A percentile compares a stretch with the other conserved stretches of the same genome.
These are phyloP conservation scores for Bombus ignitus DNA, from an alignment of 1,140 invertebrate species.

Conservation along the genomic window DNA sequence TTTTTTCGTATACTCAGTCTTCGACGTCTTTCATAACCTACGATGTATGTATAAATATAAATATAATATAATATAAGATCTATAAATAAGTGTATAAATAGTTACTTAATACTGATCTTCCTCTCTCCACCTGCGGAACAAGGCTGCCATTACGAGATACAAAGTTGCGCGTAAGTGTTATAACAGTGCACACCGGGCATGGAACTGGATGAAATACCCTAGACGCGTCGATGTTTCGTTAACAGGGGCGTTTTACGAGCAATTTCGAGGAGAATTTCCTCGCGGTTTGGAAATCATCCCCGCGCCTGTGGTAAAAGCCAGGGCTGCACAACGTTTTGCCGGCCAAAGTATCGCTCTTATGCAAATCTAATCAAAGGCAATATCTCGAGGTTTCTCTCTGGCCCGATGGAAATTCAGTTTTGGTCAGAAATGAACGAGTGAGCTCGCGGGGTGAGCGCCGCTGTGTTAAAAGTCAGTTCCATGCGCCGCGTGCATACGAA, in stretches of 20 bases:
- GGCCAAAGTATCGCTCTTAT: slow-evolving; percentile 32
- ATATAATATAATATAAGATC: slow-evolving; percentile 48
- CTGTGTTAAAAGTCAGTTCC: slow-evolving; percentile 21
- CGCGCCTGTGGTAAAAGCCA: not conserved
- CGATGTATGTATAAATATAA: slow-evolving; percentile 52
- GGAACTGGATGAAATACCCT: slow-evolving; percentile 26
- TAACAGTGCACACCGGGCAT: slow-evolving; percentile 8
- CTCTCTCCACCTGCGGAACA: slow-evolving; percentile 25
- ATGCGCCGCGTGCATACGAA: slow-evolving; percentile 22
- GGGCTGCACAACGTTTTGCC: not conserved
- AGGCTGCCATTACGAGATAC: slow-evolving; percentile 37
- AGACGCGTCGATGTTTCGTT: not conserved
- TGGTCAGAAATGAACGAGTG: slow-evolving; percentile 3
- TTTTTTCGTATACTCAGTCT: slow-evolving; percentile 75
- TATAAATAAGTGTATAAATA: slow-evolving; percentile 58
- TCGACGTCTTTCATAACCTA: slow-evolving; percentile 77
- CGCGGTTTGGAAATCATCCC: not conserved
- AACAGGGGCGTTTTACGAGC: not conserved
- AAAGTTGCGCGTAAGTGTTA: not conserved
- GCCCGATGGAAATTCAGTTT: not conserved
- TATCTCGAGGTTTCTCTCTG: slow-evolving; percentile 12
- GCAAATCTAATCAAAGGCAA: slow-evolving; percentile 46
- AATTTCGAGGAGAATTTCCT: slow-evolving; percentile 18
- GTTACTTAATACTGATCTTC: slow-evolving; percentile 52
- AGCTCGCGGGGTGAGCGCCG: not conserved